These are phyloP conservation scores for Chaetops frenatus DNA, from an alignment of 2,113 vertebrate genomes.

Conservation along the genomic window DNA sequence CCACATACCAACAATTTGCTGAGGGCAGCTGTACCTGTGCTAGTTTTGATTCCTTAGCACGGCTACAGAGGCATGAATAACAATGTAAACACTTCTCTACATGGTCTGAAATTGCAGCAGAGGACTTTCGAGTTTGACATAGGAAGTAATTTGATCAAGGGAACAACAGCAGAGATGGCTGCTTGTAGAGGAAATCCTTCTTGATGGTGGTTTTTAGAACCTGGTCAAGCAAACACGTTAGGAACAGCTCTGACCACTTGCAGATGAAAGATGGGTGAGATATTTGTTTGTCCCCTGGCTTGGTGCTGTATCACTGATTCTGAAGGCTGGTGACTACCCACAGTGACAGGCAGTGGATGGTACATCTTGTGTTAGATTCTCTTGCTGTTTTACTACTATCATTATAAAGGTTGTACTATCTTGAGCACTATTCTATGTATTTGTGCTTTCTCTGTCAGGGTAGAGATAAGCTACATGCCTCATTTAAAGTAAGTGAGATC, in stretches of 20 bases:
- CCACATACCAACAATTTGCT: no score
- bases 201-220: not conserved
- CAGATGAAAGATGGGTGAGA: not conserved
- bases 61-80: not conserved
- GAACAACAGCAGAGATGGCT: not conserved
- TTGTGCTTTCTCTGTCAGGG: not conserved
- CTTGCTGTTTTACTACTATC: not conserved
- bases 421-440: not conserved
- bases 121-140: not conserved
- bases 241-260: not conserved
- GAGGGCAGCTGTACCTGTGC: not conserved
- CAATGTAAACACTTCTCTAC: not conserved
- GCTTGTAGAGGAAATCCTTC: not conserved
- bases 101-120: not conserved
- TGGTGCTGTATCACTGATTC: not conserved
- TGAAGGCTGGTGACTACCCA: not conserved
- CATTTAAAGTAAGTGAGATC: not conserved
- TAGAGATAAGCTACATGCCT: not conserved
- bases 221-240: not conserved
- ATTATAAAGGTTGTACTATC: not conserved
- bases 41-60: not conserved
- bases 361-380: not conserved
- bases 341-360: not conserved
- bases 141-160: not conserved
- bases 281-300: not conserved